These are phyloP conservation scores for Menidia beryllina DNA, from an alignment of 2,113 vertebrate species.

Conservation along the genomic window DNA sequence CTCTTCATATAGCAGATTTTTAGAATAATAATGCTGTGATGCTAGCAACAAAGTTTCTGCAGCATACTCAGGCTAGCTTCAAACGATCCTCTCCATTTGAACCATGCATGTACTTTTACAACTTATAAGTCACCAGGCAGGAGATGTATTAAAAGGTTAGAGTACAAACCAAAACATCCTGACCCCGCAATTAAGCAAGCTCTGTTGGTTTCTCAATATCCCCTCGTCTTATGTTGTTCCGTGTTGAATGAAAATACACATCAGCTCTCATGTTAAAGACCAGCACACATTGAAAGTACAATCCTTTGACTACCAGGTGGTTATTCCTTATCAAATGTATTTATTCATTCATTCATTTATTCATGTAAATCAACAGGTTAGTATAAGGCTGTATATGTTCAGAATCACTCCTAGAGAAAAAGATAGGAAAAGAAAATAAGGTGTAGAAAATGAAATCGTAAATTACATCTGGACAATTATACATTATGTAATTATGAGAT, in stretches of 20 bases:
- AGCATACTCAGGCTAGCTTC: background rate
- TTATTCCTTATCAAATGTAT: no score
- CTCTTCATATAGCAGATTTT: no score
- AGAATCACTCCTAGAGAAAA: no score
- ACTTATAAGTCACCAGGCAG: background rate
- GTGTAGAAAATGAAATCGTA: no score
- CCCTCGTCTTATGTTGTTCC: constrained; percentile 22
- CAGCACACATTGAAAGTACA: background rate
- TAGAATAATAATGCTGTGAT: no score
- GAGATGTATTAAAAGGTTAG: constrained; percentile 23
- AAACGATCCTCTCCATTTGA: background rate
- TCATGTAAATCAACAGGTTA: no score
- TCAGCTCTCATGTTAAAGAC: background rate
- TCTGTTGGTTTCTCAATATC: constrained; percentile 43
- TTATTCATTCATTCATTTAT: no score
- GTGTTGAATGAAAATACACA: constrained; percentile 15
- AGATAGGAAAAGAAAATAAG: no score
- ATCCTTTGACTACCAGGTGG: background rate
- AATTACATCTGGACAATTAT: no score
- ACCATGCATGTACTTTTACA: background rate
- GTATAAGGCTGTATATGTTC: no score
- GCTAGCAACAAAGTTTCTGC: background rate
- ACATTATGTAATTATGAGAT: no score
- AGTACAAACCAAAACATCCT: background rate
- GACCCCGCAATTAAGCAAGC: constrained; percentile 13